Evolutionary conservation across 2,113 vertebrate genomes (phyloP).

Genomic region (Crotalus horridus): DNA sequence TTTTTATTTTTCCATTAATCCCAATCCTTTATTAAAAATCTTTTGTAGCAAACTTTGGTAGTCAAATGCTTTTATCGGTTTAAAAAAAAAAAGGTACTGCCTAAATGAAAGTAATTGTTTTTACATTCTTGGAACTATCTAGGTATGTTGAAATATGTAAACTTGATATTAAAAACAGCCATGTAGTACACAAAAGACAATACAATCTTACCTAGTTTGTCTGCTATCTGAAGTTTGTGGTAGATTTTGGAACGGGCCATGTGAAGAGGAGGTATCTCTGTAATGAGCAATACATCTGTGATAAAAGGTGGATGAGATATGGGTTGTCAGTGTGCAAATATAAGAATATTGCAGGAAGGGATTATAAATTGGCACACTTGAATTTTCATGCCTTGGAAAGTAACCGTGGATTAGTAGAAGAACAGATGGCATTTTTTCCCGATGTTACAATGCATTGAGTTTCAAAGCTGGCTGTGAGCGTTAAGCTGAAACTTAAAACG

Average conservation of each 20-base stretch:
- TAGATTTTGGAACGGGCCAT: not conserved
- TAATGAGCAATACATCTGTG: not conserved
- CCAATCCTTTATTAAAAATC: not conserved
- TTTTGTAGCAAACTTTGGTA: not conserved
- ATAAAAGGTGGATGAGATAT: not conserved
- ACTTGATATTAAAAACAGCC: not conserved
- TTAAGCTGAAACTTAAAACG: not conserved
- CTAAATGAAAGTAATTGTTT: not conserved
- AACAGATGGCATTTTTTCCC: too few relatives aligned
- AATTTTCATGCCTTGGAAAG: not conserved
- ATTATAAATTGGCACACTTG: not conserved
- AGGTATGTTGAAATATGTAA: not conserved
- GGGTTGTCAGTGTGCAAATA: not conserved
- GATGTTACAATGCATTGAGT: not conserved
- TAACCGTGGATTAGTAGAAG: not conserved
- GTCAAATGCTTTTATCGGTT: not conserved
- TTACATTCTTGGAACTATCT: not conserved
- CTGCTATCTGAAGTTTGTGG: not conserved
- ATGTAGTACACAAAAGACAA: too few relatives aligned
- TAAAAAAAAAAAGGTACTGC: not conserved
- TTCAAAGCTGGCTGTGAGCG: not conserved
- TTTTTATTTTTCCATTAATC: not conserved
- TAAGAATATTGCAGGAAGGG: not conserved
- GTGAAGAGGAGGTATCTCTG: not conserved
- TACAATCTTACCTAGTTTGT: not conserved